A percentile compares a stretch with the other conserved stretches of the same genome.
Conservation (phyloP, 2,113 vertebrate species). For the Rhinichthys klamathensis region DNA sequence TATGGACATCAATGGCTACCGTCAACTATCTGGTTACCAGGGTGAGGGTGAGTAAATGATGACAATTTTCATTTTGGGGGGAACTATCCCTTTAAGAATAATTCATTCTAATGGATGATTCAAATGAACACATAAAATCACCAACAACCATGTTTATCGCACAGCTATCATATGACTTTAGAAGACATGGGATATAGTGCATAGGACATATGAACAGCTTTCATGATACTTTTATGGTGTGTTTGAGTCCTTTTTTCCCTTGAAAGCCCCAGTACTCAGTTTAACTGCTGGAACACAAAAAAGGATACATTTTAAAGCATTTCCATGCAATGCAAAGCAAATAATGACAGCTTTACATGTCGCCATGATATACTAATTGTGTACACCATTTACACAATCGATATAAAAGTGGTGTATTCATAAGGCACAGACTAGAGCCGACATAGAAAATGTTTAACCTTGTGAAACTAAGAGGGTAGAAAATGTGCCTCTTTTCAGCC, state of each 20-base stretch:
- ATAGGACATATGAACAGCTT: background rate
- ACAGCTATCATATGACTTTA: background rate
- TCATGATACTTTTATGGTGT: background rate
- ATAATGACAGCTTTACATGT: background rate
- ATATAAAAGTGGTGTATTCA: conserved; percentile 22
- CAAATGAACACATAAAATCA: background rate
- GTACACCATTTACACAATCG: background rate
- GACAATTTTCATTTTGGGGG: no score
- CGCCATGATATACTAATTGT: background rate
- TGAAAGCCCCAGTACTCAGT: background rate
- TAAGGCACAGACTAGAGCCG: conserved; percentile 3
- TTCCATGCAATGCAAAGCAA: background rate
- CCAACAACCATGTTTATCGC: background rate
- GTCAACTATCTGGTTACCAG: no score
- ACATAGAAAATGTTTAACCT: conserved; percentile 49
- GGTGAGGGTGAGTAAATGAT: no score
- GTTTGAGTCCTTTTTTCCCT: background rate
- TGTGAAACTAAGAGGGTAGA: conserved; percentile 37
- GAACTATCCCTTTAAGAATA: background rate
- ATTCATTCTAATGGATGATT: background rate
- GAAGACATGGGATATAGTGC: background rate
- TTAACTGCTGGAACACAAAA: no score
- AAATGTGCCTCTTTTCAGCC: conserved; percentile 51
- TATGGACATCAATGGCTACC: no score
- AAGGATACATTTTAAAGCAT: background rate